A percentile compares a stretch with the other conserved stretches of the same genome.
These are phyloP conservation scores for Coregonus ussuriensis DNA, from an alignment of 2,797 vertebrate species.

Conservation along the genomic window DNA sequence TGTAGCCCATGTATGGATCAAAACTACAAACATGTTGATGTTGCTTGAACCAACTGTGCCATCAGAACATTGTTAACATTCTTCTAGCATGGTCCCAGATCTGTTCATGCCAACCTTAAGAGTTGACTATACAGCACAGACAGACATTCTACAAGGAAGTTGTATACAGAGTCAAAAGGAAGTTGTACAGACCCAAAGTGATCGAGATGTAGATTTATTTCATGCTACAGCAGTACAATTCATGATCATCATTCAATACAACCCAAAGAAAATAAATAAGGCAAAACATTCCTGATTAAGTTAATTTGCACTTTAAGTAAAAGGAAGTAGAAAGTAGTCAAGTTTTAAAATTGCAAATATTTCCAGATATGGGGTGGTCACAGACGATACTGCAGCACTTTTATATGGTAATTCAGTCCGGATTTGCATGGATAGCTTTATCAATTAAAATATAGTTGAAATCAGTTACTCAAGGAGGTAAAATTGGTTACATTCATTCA, in stretches of 20 bases:
- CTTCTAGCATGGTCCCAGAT: too few species aligned
- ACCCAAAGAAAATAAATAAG: slow-evolving; percentile 53
- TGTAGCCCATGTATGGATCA: too few species aligned
- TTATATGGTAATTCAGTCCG: slow-evolving; percentile 22
- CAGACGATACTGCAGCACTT: slow-evolving; percentile 28
- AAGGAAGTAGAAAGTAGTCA: slow-evolving; percentile 5
- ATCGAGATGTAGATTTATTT: slow-evolving; percentile 74
- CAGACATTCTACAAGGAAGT: background rate
- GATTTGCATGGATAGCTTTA: slow-evolving; percentile 24
- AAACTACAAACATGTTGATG: too few species aligned
- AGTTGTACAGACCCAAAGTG: background rate
- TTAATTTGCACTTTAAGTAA: slow-evolving; percentile 33
- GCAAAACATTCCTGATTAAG: slow-evolving; percentile 48
- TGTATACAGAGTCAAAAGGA: slow-evolving; percentile 8
- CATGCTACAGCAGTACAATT: slow-evolving; percentile 63
- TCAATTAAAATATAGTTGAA: too few species aligned
- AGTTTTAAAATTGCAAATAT: slow-evolving; percentile 23
- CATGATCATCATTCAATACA: slow-evolving; percentile 53
- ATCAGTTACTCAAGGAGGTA: slow-evolving; percentile 27
- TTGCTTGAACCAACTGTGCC: too few species aligned
- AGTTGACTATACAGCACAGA: too few species aligned
- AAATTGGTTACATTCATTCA: slow-evolving; percentile 68
- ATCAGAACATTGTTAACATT: too few species aligned
- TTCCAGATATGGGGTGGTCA: slow-evolving; percentile 33
- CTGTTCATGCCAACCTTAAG: too few species aligned